Evolutionary conservation across 2,113 vertebrate species (phyloP), one percentile per base, ranked within the genome.

Genomic region (Vimba vimba): DNA sequence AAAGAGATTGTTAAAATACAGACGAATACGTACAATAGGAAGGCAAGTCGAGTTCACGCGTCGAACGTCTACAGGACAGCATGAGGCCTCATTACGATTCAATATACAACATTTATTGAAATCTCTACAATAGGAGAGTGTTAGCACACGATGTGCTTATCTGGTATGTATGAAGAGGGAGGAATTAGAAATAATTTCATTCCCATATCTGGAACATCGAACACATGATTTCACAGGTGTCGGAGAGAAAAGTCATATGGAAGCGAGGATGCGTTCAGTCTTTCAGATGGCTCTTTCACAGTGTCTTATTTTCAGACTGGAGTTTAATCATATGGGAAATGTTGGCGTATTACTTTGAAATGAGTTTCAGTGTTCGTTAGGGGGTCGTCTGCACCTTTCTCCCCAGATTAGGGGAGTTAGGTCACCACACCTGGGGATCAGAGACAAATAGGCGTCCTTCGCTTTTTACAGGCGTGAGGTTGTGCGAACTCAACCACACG

Each of bases 1-100:
- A 92, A 73, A 83, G 57, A 71, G 30, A 83, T 57, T 73, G 82
- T 82, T 82, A 71, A 92, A 94, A 91, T 87, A 93, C 88, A 91
- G 91, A 93, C 92, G 89, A 88, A 92, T 90, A 86, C 91, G 92
- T 93, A 92, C 92, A 92, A 93, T 87, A 86, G 91, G 91, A 94
- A 93, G 93, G 93, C 93, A 89, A 93, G 92, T 88, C 90, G 90
- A 88, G 79, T 85, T 87, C 80, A 93, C 90, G 92, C 91, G 73
- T 89, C 91, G 74, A 60, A 86, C 82, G 59, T 66, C 69, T 89
- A 89, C 91, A 92, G 91, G 88, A 89, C 50, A 93, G 84, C 85
- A 83, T 90, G 88, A 89, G 87, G 79, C 82, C 88, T 89, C 85
- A 86, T 84, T 74, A 86, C 85, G 88, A 90, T 89, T 89, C 86